Evolutionary conservation across 1,140 invertebrate species (phyloP), one percentile per base, ranked within the genome.

Genomic region (Hormaphis cornu): DNA sequence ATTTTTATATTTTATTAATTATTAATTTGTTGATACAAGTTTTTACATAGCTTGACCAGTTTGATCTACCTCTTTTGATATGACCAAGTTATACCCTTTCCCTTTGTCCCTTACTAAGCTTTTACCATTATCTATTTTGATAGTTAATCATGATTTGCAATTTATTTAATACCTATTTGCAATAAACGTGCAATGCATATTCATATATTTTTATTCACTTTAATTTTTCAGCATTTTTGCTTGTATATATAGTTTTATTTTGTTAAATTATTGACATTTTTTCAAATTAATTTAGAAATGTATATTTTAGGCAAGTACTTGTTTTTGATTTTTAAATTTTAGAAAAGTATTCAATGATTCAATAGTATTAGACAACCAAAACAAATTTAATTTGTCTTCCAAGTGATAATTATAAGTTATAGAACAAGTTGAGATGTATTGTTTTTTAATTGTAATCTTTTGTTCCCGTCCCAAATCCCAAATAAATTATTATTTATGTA

Each of bases 401-500:
- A 66, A 50, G 61, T 66, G 61, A 66, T 66, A 66, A 66, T 50
- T 50, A 35, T 58, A 66, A 66, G 28, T 48, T 66, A 16, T 33
- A 50, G 61, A 66, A 50, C 44, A 66, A 50, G n/a, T 46, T 66
- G 61, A 66, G 26, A 46, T 63, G 30, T 63, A 63, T 58, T 20
- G 42, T 8, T 66, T 63, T 66, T 66, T 44, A 46, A 66, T 66
- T 66, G 40, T 66, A 66, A 66, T 66, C 61, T 66, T n/a, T n/a
- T 44, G 61, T 50, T 66, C 61, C 61, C 61, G 61, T 66, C 61
- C 61, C 61, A 48, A 48, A 22, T 18, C 54, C 54, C 54, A 58
- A 58, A 58, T 35, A 20, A 44, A 44, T 33, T 28, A 30, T 66
- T 44, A 63, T 44, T 14, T 14, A 14, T 66, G 12, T 58, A 58